Evolutionary conservation across 2,797 vertebrate genomes (phyloP), one percentile per base, ranked within the genome.

Genomic region (Lepilemur ruficaudatus): DNA sequence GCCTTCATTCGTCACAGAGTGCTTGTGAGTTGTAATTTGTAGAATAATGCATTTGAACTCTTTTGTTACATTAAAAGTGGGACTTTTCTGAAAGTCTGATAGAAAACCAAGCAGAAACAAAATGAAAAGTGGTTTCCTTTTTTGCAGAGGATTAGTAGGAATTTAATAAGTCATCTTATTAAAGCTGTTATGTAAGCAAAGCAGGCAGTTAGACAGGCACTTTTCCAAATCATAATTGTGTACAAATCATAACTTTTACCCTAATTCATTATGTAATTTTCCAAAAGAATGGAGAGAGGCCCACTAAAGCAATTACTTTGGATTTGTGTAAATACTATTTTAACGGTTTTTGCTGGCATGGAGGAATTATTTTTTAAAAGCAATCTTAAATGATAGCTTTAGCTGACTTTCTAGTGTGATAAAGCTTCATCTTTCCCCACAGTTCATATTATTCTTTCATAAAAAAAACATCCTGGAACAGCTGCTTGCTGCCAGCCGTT

Each of bases 371-470:
- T 83, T 91, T 94, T 78, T 81, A 30, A 84, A 88, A 70, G 23
- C 23, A 38, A 11, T 57, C 92, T 90, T 32, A 81, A 48, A 46
- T 81, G 63, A 55, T 46, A 87, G 61, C 35, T 13, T 48, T 80
- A 52, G 38, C 73, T 89, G 75, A 81, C 23, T 55, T 97, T 97
- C 94, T 93, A 67, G 65, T 4, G 46, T 18, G 48, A 84, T 48
- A 75, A 32, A 70, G n/a, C 15, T 69, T 79, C 4, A 78, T n/a
- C 55, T 92, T 92, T 81, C 43, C 0, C 84, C 41, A 79, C 20
- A 4, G 63, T 95, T 95, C 35, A 50, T 90, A 89, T 94, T 90
- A 75, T 48, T 86, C 89, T 96, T 94, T 95, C 70, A 57, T 89
- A 57, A 0, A 55, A 55, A 55, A 63, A 90, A 30, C 0, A 92